phyloP scores from a whole-genome alignment of 2,113 vertebrate species.

The Haplochromis vanheusdeni region DNA sequence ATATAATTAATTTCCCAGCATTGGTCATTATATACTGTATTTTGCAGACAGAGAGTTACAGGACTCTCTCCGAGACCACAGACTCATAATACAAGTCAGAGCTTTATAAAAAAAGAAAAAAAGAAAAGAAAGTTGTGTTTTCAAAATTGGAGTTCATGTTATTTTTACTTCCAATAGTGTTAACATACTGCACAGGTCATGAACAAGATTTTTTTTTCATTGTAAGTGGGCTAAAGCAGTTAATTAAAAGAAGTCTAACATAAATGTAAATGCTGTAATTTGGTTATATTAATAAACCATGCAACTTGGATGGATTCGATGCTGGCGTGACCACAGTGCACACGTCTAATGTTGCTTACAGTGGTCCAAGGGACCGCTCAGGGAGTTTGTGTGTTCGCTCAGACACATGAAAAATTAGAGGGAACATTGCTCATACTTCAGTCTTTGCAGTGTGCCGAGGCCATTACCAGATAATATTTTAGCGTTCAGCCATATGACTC shows the following conservation, averaged over 20 bases:
- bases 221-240: background rate
- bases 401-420: background rate
- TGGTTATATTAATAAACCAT: accelerated
- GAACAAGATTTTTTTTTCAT: background rate
- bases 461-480: background rate
- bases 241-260: background rate
- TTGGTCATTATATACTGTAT: background rate
- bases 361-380: background rate
- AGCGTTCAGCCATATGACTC: background rate
- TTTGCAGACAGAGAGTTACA: background rate
- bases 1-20: background rate
- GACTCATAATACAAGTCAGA: background rate
- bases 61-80: background rate
- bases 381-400: background rate
- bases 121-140: background rate
- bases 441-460: background rate
- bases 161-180: background rate
- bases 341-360: background rate
- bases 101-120: background rate
- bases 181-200: background rate
- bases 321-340: background rate
- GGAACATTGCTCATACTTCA: background rate
- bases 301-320: background rate
- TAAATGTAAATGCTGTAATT: background rate
- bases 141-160: background rate